These are phyloP conservation scores for Phenganax marumi DNA, from an alignment of 92 coral and sea anemone species.

Conservation along the genomic window DNA sequence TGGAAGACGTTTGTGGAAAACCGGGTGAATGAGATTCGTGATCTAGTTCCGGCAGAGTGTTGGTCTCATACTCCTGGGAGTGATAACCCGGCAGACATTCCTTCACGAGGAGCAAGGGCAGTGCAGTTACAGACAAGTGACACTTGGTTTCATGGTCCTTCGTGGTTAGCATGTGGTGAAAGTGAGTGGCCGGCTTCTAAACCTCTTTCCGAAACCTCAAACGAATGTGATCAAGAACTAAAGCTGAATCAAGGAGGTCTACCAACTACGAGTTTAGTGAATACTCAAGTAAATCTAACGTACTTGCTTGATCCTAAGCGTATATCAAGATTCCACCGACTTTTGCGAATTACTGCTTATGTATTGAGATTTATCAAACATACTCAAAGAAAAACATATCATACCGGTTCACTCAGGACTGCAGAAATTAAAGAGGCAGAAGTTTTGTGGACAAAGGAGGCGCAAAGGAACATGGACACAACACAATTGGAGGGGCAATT, in stretches of 20 bases:
- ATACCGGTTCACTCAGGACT: slow-evolving; percentile 6
- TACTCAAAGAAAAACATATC: slow-evolving; percentile 1
- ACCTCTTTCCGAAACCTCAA: slow-evolving; percentile 10
- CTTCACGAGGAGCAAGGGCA: slow-evolving; percentile 28
- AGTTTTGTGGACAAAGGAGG: slow-evolving; percentile 12
- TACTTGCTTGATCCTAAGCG: background rate
- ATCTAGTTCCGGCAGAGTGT: slow-evolving; percentile 17
- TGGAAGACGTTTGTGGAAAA: slow-evolving; percentile 24
- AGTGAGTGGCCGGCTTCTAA: slow-evolving; percentile 13
- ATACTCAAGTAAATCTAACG: background rate
- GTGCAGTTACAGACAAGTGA: background rate
- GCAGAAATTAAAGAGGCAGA: slow-evolving; percentile 25
- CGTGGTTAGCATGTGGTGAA: slow-evolving; percentile 14
- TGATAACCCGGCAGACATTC: slow-evolving; percentile 33
- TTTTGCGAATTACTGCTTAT: slow-evolving; percentile 25
- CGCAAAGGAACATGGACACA: background rate
- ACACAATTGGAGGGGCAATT: background rate
- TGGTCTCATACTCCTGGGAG: slow-evolving; percentile 32
- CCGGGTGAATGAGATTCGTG: slow-evolving; percentile 30
- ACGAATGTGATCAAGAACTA: slow-evolving; percentile 14
- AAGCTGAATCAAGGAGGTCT: slow-evolving; percentile 7
- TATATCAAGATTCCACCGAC: background rate
- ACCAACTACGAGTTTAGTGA: background rate
- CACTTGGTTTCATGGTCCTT: slow-evolving; percentile 23
- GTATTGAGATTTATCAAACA: slow-evolving; percentile 10